Evolutionary conservation across 1,140 invertebrate species (phyloP).

Genomic region (Brachionus asplanchnoidis): DNA sequence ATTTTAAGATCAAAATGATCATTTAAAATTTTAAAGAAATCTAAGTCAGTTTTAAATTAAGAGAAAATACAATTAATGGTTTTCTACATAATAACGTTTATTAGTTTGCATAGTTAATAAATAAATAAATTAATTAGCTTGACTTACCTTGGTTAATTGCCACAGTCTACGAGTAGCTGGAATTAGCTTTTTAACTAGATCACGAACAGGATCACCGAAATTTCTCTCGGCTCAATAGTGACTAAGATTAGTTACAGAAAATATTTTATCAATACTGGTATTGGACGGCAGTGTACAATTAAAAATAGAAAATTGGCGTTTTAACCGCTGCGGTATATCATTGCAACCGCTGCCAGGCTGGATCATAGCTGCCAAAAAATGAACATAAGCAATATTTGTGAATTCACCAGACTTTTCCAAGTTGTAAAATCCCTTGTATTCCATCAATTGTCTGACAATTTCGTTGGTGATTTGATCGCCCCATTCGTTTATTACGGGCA

Average conservation of each 20-base stretch:
- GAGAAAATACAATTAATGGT: too few relatives aligned
- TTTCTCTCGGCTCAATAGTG: slow-evolving; percentile 54
- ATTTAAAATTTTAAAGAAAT: too few relatives aligned
- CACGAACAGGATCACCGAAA: slow-evolving; percentile 48
- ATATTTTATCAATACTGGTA: slow-evolving; percentile 80
- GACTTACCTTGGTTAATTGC: slow-evolving; percentile 54
- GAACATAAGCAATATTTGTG: slow-evolving; percentile 80
- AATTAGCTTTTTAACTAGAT: slow-evolving; percentile 50
- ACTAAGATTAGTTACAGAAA: slow-evolving; percentile 61
- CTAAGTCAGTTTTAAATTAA: too few relatives aligned
- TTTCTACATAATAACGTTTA: too few relatives aligned
- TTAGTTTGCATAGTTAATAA: neutral
- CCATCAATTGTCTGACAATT: slow-evolving; percentile 89
- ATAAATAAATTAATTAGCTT: slow-evolving; percentile 3
- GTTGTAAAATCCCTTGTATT: slow-evolving; percentile 92
- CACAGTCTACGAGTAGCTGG: slow-evolving; percentile 55
- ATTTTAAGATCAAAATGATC: too few relatives aligned
- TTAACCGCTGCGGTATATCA: slow-evolving; percentile 86
- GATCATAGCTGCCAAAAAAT: slow-evolving; percentile 88
- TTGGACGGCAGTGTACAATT: slow-evolving; percentile 85
- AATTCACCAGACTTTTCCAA: slow-evolving; percentile 95
- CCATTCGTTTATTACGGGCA: slow-evolving; percentile 91
- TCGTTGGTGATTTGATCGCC: slow-evolving; percentile 91
- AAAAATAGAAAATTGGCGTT: slow-evolving; percentile 88
- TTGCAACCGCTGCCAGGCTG: slow-evolving; percentile 89